Percentiles rank a stretch among this genome's conserved stretches.
phyloP scores from a whole-genome alignment of 1,140 invertebrate species.

The Magallana gigas region DNA sequence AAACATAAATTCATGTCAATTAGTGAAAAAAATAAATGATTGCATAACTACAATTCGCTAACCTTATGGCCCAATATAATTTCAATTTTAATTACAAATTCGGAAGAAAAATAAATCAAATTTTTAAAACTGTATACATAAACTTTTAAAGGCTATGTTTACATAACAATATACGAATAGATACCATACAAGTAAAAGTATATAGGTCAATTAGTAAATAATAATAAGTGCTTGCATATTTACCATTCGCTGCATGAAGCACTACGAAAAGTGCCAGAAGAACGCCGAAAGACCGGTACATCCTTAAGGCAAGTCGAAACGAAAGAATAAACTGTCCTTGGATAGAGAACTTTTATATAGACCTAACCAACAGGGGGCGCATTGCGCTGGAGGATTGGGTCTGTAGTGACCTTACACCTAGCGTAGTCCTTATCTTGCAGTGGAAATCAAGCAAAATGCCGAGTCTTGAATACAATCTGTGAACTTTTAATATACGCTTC shows the following conservation, averaged over 20 bases:
- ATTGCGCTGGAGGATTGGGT: slow-evolving; percentile 2
- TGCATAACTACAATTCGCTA: no score
- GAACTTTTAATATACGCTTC: no score
- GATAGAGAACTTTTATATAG: slow-evolving; percentile 30
- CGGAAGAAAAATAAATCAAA: no score
- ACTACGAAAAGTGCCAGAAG: slow-evolving; percentile 61
- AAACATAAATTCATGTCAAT: no score
- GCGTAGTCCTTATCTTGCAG: slow-evolving; percentile 29
- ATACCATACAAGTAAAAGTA: no score
- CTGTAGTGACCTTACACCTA: slow-evolving; percentile 7
- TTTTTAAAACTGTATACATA: no score
- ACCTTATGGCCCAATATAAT: no score
- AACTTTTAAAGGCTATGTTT: no score
- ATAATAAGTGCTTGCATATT: not conserved
- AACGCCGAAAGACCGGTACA: slow-evolving; percentile 56
- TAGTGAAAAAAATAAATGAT: no score
- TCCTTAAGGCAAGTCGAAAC: slow-evolving; percentile 54
- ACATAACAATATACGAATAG: no score
- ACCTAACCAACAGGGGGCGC: not conserved
- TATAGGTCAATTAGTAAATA: not conserved
- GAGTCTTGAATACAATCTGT: not conserved
- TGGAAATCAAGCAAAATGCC: not conserved
- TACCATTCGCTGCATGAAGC: slow-evolving; percentile 53
- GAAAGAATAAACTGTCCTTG: slow-evolving; percentile 28
- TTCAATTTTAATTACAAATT: no score